phyloP scores from a whole-genome alignment of 2,888 invertebrate genomes.

The Nudaria mundana region DNA sequence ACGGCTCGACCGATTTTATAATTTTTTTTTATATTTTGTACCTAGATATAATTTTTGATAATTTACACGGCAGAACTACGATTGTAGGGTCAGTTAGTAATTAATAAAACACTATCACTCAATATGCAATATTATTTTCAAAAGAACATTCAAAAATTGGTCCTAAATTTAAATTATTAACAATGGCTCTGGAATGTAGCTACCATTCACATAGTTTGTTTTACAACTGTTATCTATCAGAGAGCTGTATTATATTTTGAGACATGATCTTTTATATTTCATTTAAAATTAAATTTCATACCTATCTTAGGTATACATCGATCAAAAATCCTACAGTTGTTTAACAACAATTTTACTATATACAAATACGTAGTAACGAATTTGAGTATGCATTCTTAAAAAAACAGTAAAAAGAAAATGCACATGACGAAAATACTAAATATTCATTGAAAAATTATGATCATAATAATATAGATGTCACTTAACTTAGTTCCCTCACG shows the following conservation, averaged over 20 bases:
- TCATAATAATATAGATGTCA: constrained; percentile 58
- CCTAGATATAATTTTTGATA: too few relatives aligned
- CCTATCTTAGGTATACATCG: constrained; percentile 31
- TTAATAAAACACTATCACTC: constrained; percentile 53
- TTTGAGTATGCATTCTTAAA: constrained; percentile 25
- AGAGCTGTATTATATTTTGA: constrained; percentile 52
- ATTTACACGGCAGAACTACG: too few relatives aligned
- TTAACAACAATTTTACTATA: constrained; percentile 47
- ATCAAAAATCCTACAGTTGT: constrained; percentile 47
- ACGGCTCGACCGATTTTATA: too few relatives aligned
- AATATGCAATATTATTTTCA: constrained; percentile 81
- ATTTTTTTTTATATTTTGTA: too few relatives aligned
- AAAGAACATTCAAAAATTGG: constrained; percentile 81
- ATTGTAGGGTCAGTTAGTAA: too few relatives aligned
- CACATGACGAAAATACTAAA: constrained; percentile 29
- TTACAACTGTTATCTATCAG: constrained; percentile 50
- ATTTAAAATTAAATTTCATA: constrained; percentile 26
- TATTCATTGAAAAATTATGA: constrained; percentile 40
- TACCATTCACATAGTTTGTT: constrained; percentile 65
- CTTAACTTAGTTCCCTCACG: too few relatives aligned
- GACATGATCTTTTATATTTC: constrained; percentile 21
- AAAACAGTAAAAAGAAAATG: constrained; percentile 29
- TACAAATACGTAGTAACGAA: constrained; percentile 34
- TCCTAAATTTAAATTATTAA: constrained; percentile 80
- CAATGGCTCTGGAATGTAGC: constrained; percentile 80